Conservation (phyloP, 2,113 vertebrate species). For the Morone chrysops region DNA sequence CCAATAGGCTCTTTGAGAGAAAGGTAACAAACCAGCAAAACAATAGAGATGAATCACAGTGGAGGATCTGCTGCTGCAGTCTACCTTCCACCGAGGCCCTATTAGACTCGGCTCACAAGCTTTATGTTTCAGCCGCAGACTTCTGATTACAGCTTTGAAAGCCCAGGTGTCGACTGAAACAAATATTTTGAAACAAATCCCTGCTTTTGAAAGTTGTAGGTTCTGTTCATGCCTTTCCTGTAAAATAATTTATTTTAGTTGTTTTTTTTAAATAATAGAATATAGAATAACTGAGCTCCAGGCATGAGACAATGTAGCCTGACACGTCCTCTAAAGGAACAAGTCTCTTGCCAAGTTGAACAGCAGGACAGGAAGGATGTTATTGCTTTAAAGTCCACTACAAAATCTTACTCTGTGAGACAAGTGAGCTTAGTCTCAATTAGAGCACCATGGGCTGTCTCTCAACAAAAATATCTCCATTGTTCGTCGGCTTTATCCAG, state of each 20-base stretch:
- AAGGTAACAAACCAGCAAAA: conserved; percentile 80
- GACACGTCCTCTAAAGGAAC: conserved; percentile 29
- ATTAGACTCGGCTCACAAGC: conserved; percentile 84
- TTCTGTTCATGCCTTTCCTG: not conserved
- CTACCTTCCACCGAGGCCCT: conserved; percentile 85
- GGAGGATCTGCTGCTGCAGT: conserved; percentile 70
- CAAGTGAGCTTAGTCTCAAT: conserved; percentile 70
- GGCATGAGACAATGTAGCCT: not conserved
- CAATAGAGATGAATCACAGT: conserved; percentile 73
- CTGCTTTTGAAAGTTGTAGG: not conserved
- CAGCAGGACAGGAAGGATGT: conserved; percentile 71
- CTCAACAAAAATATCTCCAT: conserved; percentile 77
- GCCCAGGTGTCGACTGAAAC: not conserved
- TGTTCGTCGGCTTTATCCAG: conserved; percentile 72
- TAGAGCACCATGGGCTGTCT: conserved; percentile 69
- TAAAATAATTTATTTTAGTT: not conserved
- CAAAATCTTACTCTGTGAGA: conserved; percentile 50
- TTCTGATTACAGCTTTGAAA: conserved; percentile 33
- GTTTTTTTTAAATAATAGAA: not conserved
- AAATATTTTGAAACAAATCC: conserved; percentile 9
- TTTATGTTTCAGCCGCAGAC: conserved; percentile 52
- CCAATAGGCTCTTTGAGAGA: conserved; percentile 79
- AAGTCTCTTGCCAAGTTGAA: conserved; percentile 62
- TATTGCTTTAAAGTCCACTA: conserved; percentile 64
- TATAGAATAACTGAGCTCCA: not conserved